Evolutionary conservation across 2,888 invertebrate genomes (phyloP), one percentile per base, ranked within the genome.

Genomic region (Drosophila rubida): DNA sequence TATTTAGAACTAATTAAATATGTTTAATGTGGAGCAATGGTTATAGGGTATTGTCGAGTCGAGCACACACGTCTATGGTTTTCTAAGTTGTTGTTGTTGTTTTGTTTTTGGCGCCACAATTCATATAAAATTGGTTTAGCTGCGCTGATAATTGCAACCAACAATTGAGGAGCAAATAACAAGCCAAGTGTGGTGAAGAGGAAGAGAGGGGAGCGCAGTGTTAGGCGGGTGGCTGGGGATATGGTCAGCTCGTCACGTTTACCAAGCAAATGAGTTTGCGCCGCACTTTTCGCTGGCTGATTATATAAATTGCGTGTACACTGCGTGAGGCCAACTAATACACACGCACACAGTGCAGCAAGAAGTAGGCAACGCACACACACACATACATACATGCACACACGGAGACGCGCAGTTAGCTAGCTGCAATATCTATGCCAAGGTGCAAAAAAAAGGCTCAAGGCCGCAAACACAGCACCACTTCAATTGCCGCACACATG

Each of bases 371-470:
- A 19, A 19, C 19, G 19, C 19, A 19, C 35, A 22, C 35, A 59
- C 25, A 37, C 19, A 49, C 44, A 55, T 19, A 11, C 48, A 32
- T 7, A 16, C 23, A 25, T 23, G 11, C 30, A 14, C 16, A 16
- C 13, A 14, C 11, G 32, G 35, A 39, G 35, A 41, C 9, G 25
- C 14, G 19, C 13, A 32, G 22, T 6, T 27, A 16, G 35, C 9
- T 41, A 46, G 57, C 68, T 70, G 55, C 55, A 75, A 70, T 73
- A 82, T 75, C 62, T 73, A 73, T 79, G 81, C 80, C 82, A 82
- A 81, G 86, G 81, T 86, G 83, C 61, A 60, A 67, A 32, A 32
- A 71, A 81, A 71, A 70, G 57, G 68, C 85, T 84, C 82, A 80
- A 85, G 80, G 86, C 78, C 75, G 78, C 70, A 69, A 76, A 48